Base-by-base conservation (phyloP, 2,888 invertebrate species). In the Caenorhabditis uteleia region DNA sequence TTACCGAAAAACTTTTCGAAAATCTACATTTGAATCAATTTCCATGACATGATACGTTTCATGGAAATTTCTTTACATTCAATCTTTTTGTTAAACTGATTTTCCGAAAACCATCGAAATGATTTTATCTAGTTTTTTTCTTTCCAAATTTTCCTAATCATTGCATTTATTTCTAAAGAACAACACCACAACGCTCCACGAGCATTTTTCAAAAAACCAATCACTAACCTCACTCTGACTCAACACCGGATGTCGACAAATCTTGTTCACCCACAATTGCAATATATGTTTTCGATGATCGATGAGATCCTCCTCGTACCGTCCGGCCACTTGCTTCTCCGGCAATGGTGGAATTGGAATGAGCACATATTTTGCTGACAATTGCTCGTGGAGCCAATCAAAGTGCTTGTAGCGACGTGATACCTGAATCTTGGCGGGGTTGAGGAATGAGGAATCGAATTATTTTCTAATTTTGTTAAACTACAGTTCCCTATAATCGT, bases 241-340 rank as follows among this genome's bases (percentile, higher is more conserved):
- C 36, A 98, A 86, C 8, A 98, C 92, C 2, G 97, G 97, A 87
- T 98, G 97, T 55, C 92, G 88, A 84, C 95, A 94, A 82, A 98
- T 93, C 87, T 94, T 91, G 86, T 95, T 91, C 2, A 97, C 91
- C 88, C 97, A 98, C 79, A 93, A 90, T 84, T 97, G 95, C 40
- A 98, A 87, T 83, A 94, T 93, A 40, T 91, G 90, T 84, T 94
- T 89, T 53, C 98, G 89, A 82, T 93, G 92, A 83, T 95, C 93
- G 77, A 98, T 93, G 79, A 98, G 91, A 80, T 94, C 92, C 78
- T 95, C 95, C 85, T 98, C 97, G 85, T 95, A 97, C 47, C 95
- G 88, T 7, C 95, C 88, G 34, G 95, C 91, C 69, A 98, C 93
- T 85, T 95, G 94, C 86, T 98, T 98, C 84, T 97, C 97, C 12